Evolutionary conservation across 2,797 vertebrate genomes (phyloP).

Genomic region (Tamandua tetradactyla): DNA sequence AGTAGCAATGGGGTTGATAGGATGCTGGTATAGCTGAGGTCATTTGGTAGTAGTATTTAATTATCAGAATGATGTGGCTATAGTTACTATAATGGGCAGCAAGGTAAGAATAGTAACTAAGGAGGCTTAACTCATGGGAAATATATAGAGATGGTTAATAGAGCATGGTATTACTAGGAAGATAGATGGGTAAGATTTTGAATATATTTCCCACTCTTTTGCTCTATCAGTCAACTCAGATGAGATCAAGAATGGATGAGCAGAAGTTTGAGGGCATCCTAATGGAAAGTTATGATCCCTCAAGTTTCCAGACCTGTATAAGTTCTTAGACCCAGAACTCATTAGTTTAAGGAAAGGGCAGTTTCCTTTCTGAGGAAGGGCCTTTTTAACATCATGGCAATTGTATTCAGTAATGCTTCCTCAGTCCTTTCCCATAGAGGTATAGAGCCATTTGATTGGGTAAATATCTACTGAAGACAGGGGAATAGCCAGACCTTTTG

Average conservation of each 20-base stretch:
- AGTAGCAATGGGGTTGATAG: neutral
- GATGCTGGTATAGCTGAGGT: neutral
- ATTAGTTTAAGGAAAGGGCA: constrained; percentile 14
- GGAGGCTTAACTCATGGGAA: neutral
- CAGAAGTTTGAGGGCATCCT: neutral
- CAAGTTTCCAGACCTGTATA: neutral
- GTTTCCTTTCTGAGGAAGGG: neutral
- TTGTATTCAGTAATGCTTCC: neutral
- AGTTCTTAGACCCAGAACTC: neutral
- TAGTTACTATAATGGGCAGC: neutral
- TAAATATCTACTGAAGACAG: neutral
- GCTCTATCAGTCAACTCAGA: neutral
- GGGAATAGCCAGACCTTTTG: neutral
- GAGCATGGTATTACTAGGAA: neutral
- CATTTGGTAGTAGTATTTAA: neutral
- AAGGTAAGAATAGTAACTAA: neutral
- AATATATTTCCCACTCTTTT: too few species aligned
- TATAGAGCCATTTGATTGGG: neutral
- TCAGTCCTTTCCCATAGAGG: neutral
- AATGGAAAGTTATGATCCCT: neutral
- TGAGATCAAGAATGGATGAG: neutral
- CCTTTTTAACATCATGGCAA: neutral
- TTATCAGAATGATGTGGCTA: neutral
- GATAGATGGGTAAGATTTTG: neutral
- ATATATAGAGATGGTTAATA: neutral